phyloP scores from a whole-genome alignment of 2,797 vertebrate species.

The Catharus ustulatus region DNA sequence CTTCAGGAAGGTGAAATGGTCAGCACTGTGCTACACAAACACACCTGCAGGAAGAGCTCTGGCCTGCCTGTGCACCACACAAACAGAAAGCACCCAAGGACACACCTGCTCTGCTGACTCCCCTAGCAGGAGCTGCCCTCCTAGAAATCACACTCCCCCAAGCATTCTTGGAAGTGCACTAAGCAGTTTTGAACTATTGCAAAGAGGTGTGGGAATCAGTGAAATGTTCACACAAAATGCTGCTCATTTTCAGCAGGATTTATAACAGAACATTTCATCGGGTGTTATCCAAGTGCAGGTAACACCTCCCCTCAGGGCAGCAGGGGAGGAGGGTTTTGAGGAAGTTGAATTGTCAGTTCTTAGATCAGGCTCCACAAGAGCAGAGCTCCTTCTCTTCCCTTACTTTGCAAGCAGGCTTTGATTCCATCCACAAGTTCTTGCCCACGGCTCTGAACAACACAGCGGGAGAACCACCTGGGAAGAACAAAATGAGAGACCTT shows the following conservation, averaged over 20 bases:
- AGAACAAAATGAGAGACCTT: not conserved
- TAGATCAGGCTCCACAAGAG: not conserved
- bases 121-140: not conserved
- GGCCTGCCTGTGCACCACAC: not conserved
- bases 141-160: not conserved
- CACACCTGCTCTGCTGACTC: not conserved
- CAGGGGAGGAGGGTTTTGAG: not conserved
- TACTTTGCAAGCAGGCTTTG: slow-evolving; percentile 86
- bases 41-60: not conserved
- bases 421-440: slow-evolving; percentile 95
- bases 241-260: not conserved
- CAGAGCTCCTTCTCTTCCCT: slow-evolving; percentile 9
- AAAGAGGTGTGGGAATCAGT: not conserved
- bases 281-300: not conserved
- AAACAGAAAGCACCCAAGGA: not conserved
- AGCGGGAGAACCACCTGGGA: slow-evolving; percentile 93
- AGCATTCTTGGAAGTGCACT: not conserved
- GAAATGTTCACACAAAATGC: not conserved
- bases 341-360: not conserved
- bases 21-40: not conserved
- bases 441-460: slow-evolving; percentile 87
- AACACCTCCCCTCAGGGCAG: not conserved
- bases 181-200: not conserved
- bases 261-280: not conserved
- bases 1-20: not conserved